A percentile compares a stretch with the other conserved stretches of the same genome.
phyloP scores from a whole-genome alignment of 2,113 vertebrate species.

The Carassius carassius region DNA sequence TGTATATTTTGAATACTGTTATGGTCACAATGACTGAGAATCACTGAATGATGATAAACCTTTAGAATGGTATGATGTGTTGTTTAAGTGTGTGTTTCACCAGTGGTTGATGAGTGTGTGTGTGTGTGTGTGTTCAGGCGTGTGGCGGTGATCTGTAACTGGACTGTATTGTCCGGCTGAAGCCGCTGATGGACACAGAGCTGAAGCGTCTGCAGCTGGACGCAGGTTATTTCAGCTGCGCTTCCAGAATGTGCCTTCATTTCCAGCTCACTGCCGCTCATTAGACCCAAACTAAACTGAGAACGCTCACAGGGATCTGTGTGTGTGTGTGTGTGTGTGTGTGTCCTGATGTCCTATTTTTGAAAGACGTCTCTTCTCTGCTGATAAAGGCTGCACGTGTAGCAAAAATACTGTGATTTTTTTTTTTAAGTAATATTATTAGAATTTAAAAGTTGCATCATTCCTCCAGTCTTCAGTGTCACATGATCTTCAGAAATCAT shows the following conservation, averaged over 20 bases:
- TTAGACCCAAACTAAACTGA: slow-evolving; percentile 15
- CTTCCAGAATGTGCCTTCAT: not conserved
- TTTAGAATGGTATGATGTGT: not conserved
- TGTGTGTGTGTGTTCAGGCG: not conserved
- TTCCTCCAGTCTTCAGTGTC: not conserved
- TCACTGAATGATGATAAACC: not conserved
- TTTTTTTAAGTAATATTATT: too few relatives aligned
- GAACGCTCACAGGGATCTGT: not conserved
- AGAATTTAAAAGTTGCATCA: not conserved
- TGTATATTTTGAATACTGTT: not conserved
- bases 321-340: not conserved
- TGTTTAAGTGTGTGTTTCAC: not conserved
- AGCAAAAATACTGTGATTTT: not conserved
- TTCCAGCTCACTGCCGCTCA: slow-evolving; percentile 20
- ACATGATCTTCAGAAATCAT: too few relatives aligned
- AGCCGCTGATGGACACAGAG: not conserved
- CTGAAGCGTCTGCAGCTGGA: not conserved
- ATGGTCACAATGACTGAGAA: not conserved
- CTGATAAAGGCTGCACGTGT: not conserved
- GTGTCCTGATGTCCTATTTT: not conserved
- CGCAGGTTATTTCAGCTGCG: slow-evolving; percentile 16
- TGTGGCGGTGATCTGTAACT: not conserved
- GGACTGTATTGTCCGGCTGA: not conserved
- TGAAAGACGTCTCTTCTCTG: too few relatives aligned
- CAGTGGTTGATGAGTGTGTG: not conserved